Conservation (phyloP, 2,888 invertebrate species). For the Tetropium fuscum region DNA sequence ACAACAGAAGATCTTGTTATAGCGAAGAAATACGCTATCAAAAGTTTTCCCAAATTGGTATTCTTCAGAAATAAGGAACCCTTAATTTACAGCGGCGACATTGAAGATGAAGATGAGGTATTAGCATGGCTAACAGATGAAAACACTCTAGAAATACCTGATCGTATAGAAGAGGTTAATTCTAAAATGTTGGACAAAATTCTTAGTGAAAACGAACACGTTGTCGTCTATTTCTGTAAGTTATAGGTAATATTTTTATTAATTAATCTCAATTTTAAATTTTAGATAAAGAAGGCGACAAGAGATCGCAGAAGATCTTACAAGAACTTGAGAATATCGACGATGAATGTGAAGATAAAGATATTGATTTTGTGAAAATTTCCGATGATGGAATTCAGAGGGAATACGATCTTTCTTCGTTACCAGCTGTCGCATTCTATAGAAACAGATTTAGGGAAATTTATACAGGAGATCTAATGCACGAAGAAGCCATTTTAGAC, state of each 20-base stretch:
- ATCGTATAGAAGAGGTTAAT: slow-evolving; percentile 94
- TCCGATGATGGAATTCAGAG: slow-evolving; percentile 89
- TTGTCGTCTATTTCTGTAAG: slow-evolving; percentile 95
- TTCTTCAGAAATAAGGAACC: slow-evolving; percentile 95
- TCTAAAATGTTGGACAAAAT: slow-evolving; percentile 91
- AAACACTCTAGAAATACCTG: slow-evolving; percentile 90
- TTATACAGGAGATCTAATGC: slow-evolving; percentile 90
- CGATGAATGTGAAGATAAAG: slow-evolving; percentile 92
- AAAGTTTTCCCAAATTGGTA: slow-evolving; percentile 85
- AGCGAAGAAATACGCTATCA: slow-evolving; percentile 88
- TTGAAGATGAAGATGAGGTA: slow-evolving; percentile 93
- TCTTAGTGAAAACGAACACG: slow-evolving; percentile 86
- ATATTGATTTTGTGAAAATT: slow-evolving; percentile 92
- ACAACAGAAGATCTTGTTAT: slow-evolving; percentile 87
- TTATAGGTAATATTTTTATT: neutral
- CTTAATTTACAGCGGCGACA: slow-evolving; percentile 82
- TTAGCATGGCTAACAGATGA: slow-evolving; percentile 93
- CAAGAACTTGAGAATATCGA: slow-evolving; percentile 93
- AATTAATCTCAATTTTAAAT: slow-evolving; percentile 5
- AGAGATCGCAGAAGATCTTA: slow-evolving; percentile 88
- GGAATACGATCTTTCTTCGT: slow-evolving; percentile 85
- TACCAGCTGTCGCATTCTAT: slow-evolving; percentile 89
- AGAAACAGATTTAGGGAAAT: slow-evolving; percentile 90
- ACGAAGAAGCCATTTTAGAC: slow-evolving; percentile 89
- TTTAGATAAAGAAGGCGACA: slow-evolving; percentile 89